Evolutionary conservation across 1,140 invertebrate species (phyloP), one percentile per base, ranked within the genome.

Genomic region (Kradibia gibbosae): DNA sequence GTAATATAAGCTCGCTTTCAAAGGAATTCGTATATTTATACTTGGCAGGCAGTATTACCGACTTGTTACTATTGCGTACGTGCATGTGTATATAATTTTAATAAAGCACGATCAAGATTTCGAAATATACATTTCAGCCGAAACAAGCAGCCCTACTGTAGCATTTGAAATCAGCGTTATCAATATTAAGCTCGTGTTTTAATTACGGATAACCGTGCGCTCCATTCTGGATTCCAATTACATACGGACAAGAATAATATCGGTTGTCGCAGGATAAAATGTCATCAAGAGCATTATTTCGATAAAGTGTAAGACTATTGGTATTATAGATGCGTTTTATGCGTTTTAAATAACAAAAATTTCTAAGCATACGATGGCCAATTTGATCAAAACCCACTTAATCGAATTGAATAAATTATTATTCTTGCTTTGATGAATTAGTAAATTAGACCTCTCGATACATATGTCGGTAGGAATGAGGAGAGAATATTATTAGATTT

Each of bases 391-490:
- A 70, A 45, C 1, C 17, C 39, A 13, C 20, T 73, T 55, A 73
- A 73, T 73, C 42, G 45, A 53, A 73, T 73, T 34, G 71, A 73
- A 73, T 73, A 34, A 31, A 73, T 53, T 73, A 73, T 28, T 22
- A 31, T 53, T 73, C 71, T 0, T 73, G 42, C 34, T 73, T 55
- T 25, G 71, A 73, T 73, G 53, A 34, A 48, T 36, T 70, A 70
- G 67, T 42, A 70, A 70, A 22, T 70, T 36, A 20, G 60, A 4
- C 20, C n/a, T 17, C 13, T 65, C 31, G 31, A 65, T 36, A 31
- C 4, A 65, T 31, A 20, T 36, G 10, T 65, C 60, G 60, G 10
- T 36, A 53, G 60, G 20, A 65, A 65, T 2, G 31, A 36, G 31
- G 28, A 17, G 13, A 65, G 17, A 17, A 20, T 17, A 36, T 31